phyloP scores from a whole-genome alignment of 2,797 vertebrate species.

The Pseudochirops cupreus region DNA sequence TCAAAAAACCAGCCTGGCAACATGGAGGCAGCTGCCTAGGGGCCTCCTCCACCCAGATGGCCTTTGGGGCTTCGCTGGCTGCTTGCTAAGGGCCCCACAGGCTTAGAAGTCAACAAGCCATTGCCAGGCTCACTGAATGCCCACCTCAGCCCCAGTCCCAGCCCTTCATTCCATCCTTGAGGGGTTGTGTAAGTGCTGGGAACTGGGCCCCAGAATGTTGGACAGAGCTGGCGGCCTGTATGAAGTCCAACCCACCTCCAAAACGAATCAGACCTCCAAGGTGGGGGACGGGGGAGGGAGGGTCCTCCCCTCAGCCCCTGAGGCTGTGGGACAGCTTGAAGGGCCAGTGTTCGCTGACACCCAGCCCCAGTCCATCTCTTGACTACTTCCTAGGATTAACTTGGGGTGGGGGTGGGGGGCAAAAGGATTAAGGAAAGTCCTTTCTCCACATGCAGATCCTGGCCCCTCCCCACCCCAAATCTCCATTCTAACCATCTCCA shows the following conservation, averaged over 20 bases:
- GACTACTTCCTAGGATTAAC: neutral
- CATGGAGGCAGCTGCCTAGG: neutral
- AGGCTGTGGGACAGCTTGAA: too few relatives aligned
- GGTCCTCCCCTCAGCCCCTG: too few relatives aligned
- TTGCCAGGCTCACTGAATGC: neutral
- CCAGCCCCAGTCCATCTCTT: neutral
- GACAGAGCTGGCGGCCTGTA: too few relatives aligned
- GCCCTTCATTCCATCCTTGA: too few relatives aligned
- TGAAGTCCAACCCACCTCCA: too few relatives aligned
- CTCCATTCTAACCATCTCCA: neutral
- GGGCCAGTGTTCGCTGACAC: too few relatives aligned
- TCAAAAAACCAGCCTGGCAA: slow-evolving; percentile 4
- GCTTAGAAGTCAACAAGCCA: neutral
- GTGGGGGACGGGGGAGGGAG: too few relatives aligned
- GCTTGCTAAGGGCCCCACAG: neutral
- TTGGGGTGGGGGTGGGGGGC: neutral
- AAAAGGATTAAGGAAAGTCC: neutral
- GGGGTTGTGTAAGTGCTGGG: too few relatives aligned
- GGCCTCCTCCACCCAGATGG: too few relatives aligned
- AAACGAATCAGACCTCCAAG: neutral
- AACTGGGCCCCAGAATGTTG: too few relatives aligned
- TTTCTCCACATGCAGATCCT: neutral
- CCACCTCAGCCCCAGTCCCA: too few relatives aligned
- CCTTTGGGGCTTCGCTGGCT: neutral
- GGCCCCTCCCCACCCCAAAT: neutral